phyloP scores from a whole-genome alignment of 2,113 vertebrate species.

The Edolisoma coerulescens region DNA sequence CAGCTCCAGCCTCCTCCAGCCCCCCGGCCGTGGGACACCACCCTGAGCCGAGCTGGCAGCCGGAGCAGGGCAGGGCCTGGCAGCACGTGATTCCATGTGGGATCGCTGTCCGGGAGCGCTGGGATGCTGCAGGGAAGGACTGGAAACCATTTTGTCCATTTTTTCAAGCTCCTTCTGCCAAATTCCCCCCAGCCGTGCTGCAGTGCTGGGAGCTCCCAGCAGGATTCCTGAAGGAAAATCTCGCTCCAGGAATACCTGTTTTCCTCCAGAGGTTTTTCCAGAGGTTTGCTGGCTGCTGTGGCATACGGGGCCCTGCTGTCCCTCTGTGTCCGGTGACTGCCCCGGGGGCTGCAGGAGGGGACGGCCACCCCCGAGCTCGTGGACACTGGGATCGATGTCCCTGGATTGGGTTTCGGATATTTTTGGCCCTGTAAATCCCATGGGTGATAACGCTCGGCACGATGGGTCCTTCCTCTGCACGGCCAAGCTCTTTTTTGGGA shows the following conservation, averaged over 20 bases:
- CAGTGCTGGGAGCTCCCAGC: not conserved
- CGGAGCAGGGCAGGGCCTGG: not conserved
- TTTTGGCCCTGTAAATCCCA: not conserved
- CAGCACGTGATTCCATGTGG: rapidly evolving
- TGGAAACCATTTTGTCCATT: not conserved
- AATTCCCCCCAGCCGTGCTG: rapidly evolving
- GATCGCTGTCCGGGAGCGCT: not conserved
- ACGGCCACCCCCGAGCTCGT: rapidly evolving
- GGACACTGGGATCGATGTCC: not conserved
- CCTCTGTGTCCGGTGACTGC: not conserved
- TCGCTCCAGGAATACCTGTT: rapidly evolving
- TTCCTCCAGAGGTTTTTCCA: not conserved
- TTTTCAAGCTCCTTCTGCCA: not conserved
- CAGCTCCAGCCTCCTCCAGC: not conserved
- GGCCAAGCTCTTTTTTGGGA: not conserved
- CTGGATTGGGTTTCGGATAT: not conserved
- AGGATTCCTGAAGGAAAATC: not conserved
- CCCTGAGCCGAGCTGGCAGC: not conserved
- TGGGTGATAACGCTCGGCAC: not conserved
- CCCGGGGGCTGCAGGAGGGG: rapidly evolving
- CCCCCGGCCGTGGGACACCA: rapidly evolving
- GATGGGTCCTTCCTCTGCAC: not conserved
- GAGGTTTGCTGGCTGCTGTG: not conserved
- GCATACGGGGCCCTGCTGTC: not conserved
- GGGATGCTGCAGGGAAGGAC: not conserved